Evolutionary conservation across 2,888 invertebrate species (phyloP), one percentile per base, ranked within the genome.

Genomic region (Spisula solida): DNA sequence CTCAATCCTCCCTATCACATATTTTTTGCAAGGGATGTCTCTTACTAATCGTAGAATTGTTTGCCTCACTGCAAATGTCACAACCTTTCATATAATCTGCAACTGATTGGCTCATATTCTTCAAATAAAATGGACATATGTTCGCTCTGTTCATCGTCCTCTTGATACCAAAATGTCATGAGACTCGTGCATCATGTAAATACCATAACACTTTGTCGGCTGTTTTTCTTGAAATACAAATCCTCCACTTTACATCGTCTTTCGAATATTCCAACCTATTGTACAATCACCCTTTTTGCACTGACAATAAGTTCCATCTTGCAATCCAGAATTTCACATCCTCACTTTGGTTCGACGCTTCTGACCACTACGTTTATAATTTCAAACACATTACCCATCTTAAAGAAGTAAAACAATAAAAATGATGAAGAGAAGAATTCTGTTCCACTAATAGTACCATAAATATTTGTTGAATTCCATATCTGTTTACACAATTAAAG

Each of bases 301-400:
- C 60, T 0, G 82, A 84, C 31, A 90, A 31, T 18, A 88, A 31
- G 14, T 86, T 81, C 90, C 83, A 90, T 83, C 81, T 88, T 2
- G 82, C 78, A 0, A 82, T 78, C 90, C 90, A 90, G 56, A 88
- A 90, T 66, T 88, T 86, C 70, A 90, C 56, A n/a, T 85, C 55
- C 2, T 8, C 55, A 55, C 55, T 55, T 55, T 55, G 8, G 16
- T 55, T n/a, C 47, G 12, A 29, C n/a, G 81, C 79, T 8, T 84
- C 81, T 18, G 81, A 34, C 56, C 88, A 87, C 25, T 78, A 25
- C 1, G 88, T n/a, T n/a, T n/a, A n/a, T n/a, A n/a, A n/a, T n/a
- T n/a, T n/a, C n/a, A n/a, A n/a, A n/a, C n/a, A n/a, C n/a, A n/a
- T n/a, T n/a, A n/a, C n/a, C n/a, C n/a, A n/a, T n/a, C n/a, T n/a